These are phyloP conservation scores for Synanthedon tipuliformis DNA, from an alignment of 2,888 invertebrate genomes.

Conservation along the genomic window DNA sequence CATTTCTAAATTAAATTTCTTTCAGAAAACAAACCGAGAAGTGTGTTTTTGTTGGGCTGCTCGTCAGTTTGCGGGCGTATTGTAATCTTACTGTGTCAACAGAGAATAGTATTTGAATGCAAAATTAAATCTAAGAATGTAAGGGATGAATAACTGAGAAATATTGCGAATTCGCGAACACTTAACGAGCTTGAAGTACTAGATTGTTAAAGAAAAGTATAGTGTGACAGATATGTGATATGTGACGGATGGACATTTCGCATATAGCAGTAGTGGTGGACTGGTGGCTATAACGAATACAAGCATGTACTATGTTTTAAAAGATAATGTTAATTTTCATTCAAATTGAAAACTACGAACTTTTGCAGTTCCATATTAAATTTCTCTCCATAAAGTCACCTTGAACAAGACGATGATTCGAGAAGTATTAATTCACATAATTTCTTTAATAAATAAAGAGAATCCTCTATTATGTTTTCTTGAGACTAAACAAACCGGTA, in stretches of 20 bases:
- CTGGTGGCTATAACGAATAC: no score
- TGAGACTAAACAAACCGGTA: constrained; percentile 20
- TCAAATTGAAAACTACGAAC: no score
- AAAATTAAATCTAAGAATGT: neutral
- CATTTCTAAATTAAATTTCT: neutral
- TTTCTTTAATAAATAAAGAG: constrained; percentile 12
- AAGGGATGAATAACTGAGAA: neutral
- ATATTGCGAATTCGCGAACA: neutral
- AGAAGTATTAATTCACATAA: neutral
- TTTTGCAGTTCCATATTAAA: neutral
- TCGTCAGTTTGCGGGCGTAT: neutral
- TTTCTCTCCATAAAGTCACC: neutral
- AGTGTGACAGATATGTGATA: no score
- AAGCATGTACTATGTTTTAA: no score
- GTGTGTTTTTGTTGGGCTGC: neutral
- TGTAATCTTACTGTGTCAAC: neutral
- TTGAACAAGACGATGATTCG: neutral
- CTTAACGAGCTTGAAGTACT: no score
- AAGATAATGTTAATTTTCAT: no score
- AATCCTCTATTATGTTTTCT: constrained; percentile 29
- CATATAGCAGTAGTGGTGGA: no score
- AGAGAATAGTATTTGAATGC: neutral
- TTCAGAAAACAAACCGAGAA: neutral
- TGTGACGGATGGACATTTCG: no score
- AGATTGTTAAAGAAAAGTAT: no score